These are phyloP conservation scores for Euphydryas editha DNA, from an alignment of 2,888 invertebrate genomes.

Conservation along the genomic window DNA sequence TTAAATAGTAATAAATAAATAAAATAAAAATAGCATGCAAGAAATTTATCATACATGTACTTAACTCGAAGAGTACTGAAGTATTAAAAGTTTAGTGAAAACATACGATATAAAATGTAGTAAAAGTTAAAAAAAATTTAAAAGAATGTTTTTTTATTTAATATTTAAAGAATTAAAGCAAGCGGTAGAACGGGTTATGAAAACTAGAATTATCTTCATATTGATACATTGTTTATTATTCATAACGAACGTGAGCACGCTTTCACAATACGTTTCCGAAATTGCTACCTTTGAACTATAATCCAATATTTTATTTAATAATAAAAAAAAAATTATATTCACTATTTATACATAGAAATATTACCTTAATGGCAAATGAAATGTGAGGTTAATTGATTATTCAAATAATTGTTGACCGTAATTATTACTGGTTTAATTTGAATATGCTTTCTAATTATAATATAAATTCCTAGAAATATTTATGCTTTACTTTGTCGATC, in stretches of 20 bases:
- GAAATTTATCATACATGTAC: not conserved
- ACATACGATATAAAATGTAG: too few relatives aligned
- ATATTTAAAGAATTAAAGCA: not conserved
- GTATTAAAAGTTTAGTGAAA: not conserved
- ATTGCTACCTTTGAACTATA: not conserved
- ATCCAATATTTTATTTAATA: constrained; percentile 1
- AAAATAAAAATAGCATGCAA: too few relatives aligned
- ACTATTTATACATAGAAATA: not conserved
- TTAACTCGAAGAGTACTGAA: not conserved
- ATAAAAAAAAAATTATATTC: not conserved
- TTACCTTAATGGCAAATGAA: not conserved
- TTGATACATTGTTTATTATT: not conserved
- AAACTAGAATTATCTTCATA: not conserved
- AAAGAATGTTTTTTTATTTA: not conserved
- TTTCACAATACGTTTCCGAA: not conserved
- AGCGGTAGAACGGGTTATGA: not conserved
- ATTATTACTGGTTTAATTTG: too few relatives aligned
- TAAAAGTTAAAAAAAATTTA: not conserved
- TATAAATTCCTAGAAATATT: too few relatives aligned
- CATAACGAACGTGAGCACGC: constrained; percentile 3
- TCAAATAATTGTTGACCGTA: too few relatives aligned
- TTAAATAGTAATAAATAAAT: too few relatives aligned
- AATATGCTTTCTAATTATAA: too few relatives aligned
- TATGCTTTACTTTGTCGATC: too few relatives aligned
- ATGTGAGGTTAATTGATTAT: too few relatives aligned